Evolutionary conservation across 2,113 vertebrate species (phyloP).

Genomic region (Choloepus hoffmanni): DNA sequence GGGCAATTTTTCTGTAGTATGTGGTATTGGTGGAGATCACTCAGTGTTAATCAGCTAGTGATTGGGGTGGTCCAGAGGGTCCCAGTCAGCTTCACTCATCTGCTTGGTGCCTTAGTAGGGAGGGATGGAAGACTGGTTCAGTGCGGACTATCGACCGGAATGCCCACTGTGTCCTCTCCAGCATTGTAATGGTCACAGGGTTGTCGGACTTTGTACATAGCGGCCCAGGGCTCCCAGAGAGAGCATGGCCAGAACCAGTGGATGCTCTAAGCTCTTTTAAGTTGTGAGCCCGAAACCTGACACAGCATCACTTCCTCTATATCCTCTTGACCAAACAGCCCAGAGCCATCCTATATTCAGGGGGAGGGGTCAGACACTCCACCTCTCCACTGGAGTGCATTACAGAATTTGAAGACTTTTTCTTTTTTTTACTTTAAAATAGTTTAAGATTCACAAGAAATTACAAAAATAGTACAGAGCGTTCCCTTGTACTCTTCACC

Average conservation of each 20-base stretch:
- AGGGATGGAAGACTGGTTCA: neutral
- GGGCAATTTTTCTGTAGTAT: rapidly evolving
- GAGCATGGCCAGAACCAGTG: rapidly evolving
- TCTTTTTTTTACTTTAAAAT: neutral
- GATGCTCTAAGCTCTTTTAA: neutral
- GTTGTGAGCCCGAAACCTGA: neutral
- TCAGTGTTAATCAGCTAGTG: neutral
- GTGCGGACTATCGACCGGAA: too few relatives aligned
- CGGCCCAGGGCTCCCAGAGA: neutral
- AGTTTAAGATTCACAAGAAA: neutral
- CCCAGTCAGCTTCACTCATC: neutral
- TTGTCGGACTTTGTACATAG: neutral
- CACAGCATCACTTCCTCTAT: too few relatives aligned
- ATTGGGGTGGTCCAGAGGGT: neutral
- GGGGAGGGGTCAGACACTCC: neutral
- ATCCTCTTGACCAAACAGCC: neutral
- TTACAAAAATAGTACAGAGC: neutral
- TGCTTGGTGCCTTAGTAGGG: too few relatives aligned
- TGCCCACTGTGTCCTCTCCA: neutral
- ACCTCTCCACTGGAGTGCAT: neutral
- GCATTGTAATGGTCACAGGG: rapidly evolving
- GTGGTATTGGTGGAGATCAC: neutral
- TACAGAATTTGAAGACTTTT: neutral
- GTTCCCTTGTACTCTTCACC: neutral
- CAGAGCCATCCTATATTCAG: neutral